Evolutionary conservation across 2,113 vertebrate species (phyloP), one percentile per base, ranked within the genome.

Genomic region (Seriola rivoliana): DNA sequence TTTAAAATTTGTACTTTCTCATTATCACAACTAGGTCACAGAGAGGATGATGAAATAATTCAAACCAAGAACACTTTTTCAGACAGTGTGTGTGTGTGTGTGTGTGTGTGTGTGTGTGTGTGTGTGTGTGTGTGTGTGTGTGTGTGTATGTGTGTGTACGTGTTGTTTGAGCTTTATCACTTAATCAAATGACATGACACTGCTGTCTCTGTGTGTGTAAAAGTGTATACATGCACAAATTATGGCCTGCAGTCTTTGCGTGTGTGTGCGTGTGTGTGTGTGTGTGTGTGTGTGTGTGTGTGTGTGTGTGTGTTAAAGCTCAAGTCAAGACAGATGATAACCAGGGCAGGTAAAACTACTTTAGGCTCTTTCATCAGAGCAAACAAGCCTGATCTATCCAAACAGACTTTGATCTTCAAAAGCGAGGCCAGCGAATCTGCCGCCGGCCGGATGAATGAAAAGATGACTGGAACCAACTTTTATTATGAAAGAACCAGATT

Each of bases 331-430:
- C 78, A 82, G 69, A 82, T 81, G 89, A 94, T 94, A 93, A 94
- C 80, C 64, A 50, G 87, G 74, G 81, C 74, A 71, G 89, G 71
- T 74, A 80, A 13, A 32, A 46, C 77, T 64, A 79, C 85, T 82
- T 88, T 9, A 71, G 72, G 42, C 77, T 82, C 91, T 95, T 95
- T 95, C 91, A 95, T 94, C 95, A 94, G 89, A 88, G 92, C 87
- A 95, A 96, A 96, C 93, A 95, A 80, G 60, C 65, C 48, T 74
- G 88, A 81, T 78, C 90, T 75, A 10, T 91, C 84, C 91, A 94
- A 94, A 95, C 85, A 94, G 91, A 95, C 95, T 95, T 95, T 95
- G 94, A 95, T 92, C 94, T 89, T 86, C 74, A 84, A 85, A 89
- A 85, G 74, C 60, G 32, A 82, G 67, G 87, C 76, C 85, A 88